Base-by-base conservation (phyloP, 2,113 vertebrate species). In the Rafetus swinhoei region DNA sequence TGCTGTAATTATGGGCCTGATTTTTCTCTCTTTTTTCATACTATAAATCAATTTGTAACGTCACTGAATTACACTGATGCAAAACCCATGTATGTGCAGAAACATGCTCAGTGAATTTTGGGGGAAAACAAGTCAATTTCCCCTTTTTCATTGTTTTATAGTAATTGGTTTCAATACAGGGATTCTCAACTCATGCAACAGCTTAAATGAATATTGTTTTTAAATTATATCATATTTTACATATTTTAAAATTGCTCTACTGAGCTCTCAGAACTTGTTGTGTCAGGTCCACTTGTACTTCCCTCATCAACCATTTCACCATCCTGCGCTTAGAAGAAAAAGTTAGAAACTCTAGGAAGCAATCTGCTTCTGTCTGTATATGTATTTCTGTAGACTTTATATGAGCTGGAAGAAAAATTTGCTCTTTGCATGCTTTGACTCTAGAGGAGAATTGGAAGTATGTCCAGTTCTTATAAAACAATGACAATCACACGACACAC, bases 341-440 rank as follows among this genome's bases (percentile, higher is more conserved):
- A 93, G 39, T 80, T 84, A 45, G 16, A 76, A 95, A 89, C 85
- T 96, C 79, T 87, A n/a, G 85, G 74, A 97, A 69, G 87, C 93
- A 96, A 92, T 88, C 91, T 97, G 93, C 91, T 90, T 39, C 35
- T 97, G 87, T 90, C 96, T 96, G 52, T 91, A 95, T 94, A 87
- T 93, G 79, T 32, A 93, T 87, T 87, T 89, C 87, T 87, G 87
- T 22, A 90, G 91, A 94, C 83, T 91, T 96, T 94, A 95, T 87
- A 94, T 84, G 85, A 84, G 50, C 82, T 96, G 90, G 94, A 91
- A 97, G 87, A 92, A 60, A 92, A 88, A 96, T 88, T 35, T 93
- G 95, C 88, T 93, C 93, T 95, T 96, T 95, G 84, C 89, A 60
- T 89, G 60, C 85, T 94, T 90, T 95, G 81, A 90, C 90, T 96